A percentile compares a stretch with the other conserved stretches of the same genome.
These are phyloP conservation scores for Eptesicus fuscus DNA, from an alignment of 2,113 vertebrate genomes.

Conservation along the genomic window DNA sequence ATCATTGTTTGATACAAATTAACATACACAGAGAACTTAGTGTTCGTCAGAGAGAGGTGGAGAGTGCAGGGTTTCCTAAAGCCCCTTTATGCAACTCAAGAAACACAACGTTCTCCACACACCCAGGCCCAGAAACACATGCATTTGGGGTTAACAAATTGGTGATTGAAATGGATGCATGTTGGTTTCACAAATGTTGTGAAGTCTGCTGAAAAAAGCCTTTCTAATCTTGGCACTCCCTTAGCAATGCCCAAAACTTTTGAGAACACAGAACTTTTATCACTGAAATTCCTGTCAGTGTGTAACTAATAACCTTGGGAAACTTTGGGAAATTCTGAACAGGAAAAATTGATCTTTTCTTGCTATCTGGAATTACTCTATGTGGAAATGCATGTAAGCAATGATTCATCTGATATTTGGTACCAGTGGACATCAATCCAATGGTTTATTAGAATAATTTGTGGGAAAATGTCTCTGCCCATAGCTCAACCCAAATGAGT, in stretches of 20 bases:
- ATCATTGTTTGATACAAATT: background rate
- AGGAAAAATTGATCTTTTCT: background rate
- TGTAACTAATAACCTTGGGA: background rate
- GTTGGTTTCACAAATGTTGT: background rate
- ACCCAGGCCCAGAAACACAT: accelerated
- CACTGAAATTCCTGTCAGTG: background rate
- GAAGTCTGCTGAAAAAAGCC: background rate
- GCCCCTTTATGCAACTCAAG: background rate
- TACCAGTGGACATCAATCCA: background rate
- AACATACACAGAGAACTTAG: background rate
- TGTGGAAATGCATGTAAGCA: background rate
- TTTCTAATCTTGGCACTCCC: background rate
- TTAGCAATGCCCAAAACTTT: background rate
- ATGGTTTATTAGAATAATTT: background rate
- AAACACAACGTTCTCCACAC: background rate
- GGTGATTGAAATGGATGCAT: background rate
- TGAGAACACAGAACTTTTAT: background rate
- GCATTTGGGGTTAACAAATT: background rate
- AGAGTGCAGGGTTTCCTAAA: background rate
- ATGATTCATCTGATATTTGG: background rate
- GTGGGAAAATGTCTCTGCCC: background rate
- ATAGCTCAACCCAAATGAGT: background rate
- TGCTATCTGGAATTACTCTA: background rate
- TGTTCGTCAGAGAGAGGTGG: background rate
- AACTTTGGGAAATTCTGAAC: background rate